Conservation (phyloP, 2,113 vertebrate genomes). For the Acrocephalus arundinaceus region DNA sequence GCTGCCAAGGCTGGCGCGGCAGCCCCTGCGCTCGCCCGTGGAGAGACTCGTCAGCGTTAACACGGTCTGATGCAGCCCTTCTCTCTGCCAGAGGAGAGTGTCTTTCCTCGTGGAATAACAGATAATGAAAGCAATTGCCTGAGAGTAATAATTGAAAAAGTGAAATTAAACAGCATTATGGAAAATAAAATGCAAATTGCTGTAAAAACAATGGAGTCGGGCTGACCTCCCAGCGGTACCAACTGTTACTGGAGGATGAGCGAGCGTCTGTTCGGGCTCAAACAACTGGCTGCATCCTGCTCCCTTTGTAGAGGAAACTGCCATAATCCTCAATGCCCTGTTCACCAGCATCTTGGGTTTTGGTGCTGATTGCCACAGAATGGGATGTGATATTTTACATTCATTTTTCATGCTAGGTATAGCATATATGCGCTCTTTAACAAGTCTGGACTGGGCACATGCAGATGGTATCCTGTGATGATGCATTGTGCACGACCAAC, state of each 20-base stretch:
- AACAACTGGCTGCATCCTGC: neutral
- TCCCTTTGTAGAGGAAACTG: neutral
- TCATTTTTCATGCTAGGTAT: neutral
- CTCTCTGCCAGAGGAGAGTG: constrained; percentile 64
- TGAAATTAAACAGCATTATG: constrained; percentile 64
- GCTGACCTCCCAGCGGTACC: constrained; percentile 39
- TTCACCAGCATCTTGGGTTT: neutral
- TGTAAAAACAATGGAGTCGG: constrained; percentile 43
- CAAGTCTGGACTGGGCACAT: neutral
- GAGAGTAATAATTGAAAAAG: constrained; percentile 71
- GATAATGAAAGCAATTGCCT: constrained; percentile 76
- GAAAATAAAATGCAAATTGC: constrained; percentile 72
- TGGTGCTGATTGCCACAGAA: neutral
- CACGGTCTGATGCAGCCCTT: constrained; percentile 27
- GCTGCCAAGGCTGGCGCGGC: constrained; percentile 64
- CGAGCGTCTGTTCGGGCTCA: neutral
- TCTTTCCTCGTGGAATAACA: constrained; percentile 65
- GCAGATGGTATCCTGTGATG: neutral
- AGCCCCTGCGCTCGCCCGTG: constrained; percentile 29
- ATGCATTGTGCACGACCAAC: neutral
- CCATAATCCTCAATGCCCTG: neutral
- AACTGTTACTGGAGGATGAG: constrained; percentile 28
- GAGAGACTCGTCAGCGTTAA: constrained; percentile 62
- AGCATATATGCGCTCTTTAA: neutral
- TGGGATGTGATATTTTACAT: neutral